Percentiles rank a stretch among this genome's conserved stretches.
Evolutionary conservation across 2,888 invertebrate species (phyloP).

Genomic region (Pollenia labialis): DNA sequence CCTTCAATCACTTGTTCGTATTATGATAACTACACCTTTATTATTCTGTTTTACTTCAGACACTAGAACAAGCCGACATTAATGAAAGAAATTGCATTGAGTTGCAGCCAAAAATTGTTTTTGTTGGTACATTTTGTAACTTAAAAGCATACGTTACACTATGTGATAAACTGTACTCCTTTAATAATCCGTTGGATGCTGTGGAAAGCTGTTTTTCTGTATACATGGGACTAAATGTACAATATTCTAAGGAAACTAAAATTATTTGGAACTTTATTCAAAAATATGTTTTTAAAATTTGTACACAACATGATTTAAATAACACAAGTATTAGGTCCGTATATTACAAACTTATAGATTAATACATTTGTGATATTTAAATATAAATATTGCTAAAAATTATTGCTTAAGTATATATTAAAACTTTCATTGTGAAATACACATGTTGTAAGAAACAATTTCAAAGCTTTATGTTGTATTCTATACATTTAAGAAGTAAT

Average conservation of each 20-base stretch:
- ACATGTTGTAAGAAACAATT: neutral
- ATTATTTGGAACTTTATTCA: neutral
- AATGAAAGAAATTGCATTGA: neutral
- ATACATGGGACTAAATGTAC: neutral
- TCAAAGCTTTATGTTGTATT: neutral
- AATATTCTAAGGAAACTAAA: too few relatives aligned
- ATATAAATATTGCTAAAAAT: too few relatives aligned
- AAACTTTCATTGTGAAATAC: neutral
- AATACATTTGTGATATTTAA: too few relatives aligned
- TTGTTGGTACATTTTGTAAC: too few relatives aligned
- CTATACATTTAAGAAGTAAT: conserved; percentile 1
- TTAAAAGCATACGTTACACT: too few relatives aligned
- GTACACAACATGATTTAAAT: conserved; percentile 15
- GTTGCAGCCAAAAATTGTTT: too few relatives aligned
- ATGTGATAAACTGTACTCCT: too few relatives aligned
- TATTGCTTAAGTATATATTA: neutral
- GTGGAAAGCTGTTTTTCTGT: neutral
- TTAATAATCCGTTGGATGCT: too few relatives aligned
- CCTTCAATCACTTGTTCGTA: too few relatives aligned
- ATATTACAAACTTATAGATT: conserved; percentile 1
- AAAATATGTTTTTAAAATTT: conserved; percentile 16
- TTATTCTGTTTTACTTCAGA: too few relatives aligned
- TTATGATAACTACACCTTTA: too few relatives aligned
- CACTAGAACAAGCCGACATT: too few relatives aligned
- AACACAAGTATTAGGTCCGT: neutral